Evolutionary conservation across 2,888 invertebrate species (phyloP).

Genomic region (Xestia c-nigrum): DNA sequence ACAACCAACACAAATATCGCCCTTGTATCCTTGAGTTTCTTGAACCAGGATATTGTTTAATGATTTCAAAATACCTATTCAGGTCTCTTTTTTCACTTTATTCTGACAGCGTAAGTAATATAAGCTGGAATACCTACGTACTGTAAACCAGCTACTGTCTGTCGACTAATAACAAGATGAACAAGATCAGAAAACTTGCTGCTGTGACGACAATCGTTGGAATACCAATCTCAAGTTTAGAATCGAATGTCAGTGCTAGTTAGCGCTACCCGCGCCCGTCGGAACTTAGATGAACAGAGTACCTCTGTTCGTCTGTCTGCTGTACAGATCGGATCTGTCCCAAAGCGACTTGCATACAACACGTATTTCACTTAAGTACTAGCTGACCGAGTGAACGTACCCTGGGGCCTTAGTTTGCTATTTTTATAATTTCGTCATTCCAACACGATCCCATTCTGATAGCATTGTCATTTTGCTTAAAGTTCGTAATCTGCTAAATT

Average conservation of each 20-base stretch:
- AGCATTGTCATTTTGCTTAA: too few species aligned
- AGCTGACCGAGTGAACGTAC: too few species aligned
- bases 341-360: too few species aligned
- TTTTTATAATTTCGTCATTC: too few species aligned
- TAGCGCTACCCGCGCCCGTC: neutral
- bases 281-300: neutral
- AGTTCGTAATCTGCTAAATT: too few species aligned
- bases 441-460: too few species aligned
- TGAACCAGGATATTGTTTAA: neutral
- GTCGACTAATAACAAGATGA: neutral
- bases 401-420: too few species aligned
- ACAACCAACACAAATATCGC: neutral
- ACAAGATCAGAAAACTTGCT: neutral
- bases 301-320: neutral
- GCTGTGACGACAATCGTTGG: slow-evolving; percentile 6
- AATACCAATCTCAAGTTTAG: slow-evolving; percentile 10
- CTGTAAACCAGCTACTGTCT: neutral
- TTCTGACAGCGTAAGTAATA: neutral
- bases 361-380: too few species aligned
- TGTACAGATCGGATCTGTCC: too few species aligned
- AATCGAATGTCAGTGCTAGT: slow-evolving; percentile 2
- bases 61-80: neutral
- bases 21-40: neutral
- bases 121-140: too few species aligned
- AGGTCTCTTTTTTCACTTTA: neutral